phyloP scores from a whole-genome alignment of 2,888 invertebrate species.

The Tridacna crocea region DNA sequence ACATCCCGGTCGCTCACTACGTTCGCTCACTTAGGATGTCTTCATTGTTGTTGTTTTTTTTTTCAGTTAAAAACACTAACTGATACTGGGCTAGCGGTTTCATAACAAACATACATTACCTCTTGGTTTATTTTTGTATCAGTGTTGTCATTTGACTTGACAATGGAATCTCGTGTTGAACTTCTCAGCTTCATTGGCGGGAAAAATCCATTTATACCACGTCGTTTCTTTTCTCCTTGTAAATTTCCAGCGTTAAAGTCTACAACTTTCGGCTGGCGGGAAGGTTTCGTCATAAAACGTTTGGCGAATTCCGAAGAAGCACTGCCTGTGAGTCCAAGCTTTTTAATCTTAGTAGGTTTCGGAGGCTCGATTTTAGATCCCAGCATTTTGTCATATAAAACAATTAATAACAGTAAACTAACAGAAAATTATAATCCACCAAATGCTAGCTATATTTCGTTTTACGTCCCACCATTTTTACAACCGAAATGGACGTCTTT shows the following conservation, averaged over 20 bases:
- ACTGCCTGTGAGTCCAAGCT: slow-evolving; percentile 66
- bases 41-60: no score
- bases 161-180: slow-evolving; percentile 43
- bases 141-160: neutral
- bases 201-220: slow-evolving; percentile 72
- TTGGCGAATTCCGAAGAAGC: slow-evolving; percentile 72
- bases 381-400: slow-evolving; percentile 56
- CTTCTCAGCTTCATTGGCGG: slow-evolving; percentile 71
- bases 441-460: neutral
- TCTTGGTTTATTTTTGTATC: neutral
- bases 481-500: neutral
- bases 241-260: slow-evolving; percentile 69
- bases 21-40: no score
- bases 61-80: no score
- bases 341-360: slow-evolving; percentile 54
- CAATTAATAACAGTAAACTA: neutral
- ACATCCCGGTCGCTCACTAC: no score
- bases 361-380: slow-evolving; percentile 42
- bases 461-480: slow-evolving; percentile 11
- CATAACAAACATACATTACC: no score
- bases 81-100: no score
- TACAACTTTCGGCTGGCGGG: slow-evolving; percentile 73
- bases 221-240: slow-evolving; percentile 49
- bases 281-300: slow-evolving; percentile 70
- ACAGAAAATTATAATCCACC: neutral